Evolutionary conservation across 2,797 vertebrate species (phyloP).

Genomic region (Mormyrops attenuatus): DNA sequence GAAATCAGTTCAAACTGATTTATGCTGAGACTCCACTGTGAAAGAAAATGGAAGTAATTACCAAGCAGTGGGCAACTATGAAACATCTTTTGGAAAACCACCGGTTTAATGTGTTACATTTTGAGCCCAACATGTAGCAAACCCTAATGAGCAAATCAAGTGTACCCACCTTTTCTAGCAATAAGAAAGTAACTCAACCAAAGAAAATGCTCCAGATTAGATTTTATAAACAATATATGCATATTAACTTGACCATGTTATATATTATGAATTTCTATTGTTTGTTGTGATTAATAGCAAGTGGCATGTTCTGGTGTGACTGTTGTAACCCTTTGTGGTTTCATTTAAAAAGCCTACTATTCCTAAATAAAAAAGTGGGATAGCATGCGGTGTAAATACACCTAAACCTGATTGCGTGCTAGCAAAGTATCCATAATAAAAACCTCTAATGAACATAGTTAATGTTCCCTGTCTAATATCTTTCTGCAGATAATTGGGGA

Average conservation of each 20-base stretch:
- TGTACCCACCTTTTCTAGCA: neutral
- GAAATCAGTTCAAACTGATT: constrained; percentile 2
- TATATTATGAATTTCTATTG: neutral
- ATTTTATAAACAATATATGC: neutral
- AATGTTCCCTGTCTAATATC: neutral
- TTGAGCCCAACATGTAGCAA: neutral
- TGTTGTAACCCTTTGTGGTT: neutral
- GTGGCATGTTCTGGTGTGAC: neutral
- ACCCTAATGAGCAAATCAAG: neutral
- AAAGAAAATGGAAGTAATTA: neutral
- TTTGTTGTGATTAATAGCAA: neutral
- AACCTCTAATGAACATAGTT: neutral
- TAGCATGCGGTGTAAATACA: neutral
- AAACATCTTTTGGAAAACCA: neutral
- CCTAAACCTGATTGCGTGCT: neutral
- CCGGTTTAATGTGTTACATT: neutral
- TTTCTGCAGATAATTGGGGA: neutral
- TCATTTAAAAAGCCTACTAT: neutral
- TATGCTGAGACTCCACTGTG: neutral
- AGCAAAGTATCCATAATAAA: neutral
- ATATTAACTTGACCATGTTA: neutral
- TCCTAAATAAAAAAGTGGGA: neutral
- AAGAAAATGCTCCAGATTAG: neutral
- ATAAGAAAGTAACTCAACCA: neutral
- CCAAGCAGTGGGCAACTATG: neutral